Percentiles rank a stretch among this genome's conserved stretches.
These are phyloP conservation scores for Dusona sp. DNA, from an alignment of 2,888 invertebrate genomes.

Conservation along the genomic window DNA sequence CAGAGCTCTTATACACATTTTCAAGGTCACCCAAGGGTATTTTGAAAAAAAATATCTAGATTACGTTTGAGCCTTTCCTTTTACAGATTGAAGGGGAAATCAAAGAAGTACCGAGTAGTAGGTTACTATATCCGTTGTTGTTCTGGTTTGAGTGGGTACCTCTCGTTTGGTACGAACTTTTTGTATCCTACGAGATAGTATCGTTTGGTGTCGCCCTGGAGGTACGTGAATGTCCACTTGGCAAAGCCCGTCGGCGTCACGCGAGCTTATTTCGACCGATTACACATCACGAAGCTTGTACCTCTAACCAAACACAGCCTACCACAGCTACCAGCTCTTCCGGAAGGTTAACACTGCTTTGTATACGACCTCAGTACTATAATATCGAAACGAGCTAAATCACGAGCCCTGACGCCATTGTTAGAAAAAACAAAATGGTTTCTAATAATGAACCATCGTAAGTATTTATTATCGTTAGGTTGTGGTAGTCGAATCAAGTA, in stretches of 20 bases:
- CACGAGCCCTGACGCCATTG: not conserved
- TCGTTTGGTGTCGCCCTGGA: conserved; percentile 44
- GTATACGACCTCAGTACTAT: conserved; percentile 15
- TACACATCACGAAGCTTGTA: conserved; percentile 61
- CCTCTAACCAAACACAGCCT: conserved; percentile 43
- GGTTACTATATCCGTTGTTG: conserved; percentile 21
- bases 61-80: not conserved
- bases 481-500: not conserved
- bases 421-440: not conserved
- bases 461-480: not conserved
- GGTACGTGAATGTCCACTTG: conserved; percentile 62
- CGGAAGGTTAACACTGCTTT: conserved; percentile 49
- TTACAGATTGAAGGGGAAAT: not conserved
- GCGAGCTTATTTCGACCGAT: conserved; percentile 66
- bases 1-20: no score
- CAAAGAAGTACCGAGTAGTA: not conserved
- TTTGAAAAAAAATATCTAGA: not conserved
- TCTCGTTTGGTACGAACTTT: conserved; percentile 17
- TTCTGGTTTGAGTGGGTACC: conserved; percentile 2
- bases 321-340: conserved; percentile 47
- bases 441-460: not conserved
- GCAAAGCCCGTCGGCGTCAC: conserved; percentile 48
- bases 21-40: not conserved
- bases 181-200: conserved; percentile 24
- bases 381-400: conserved; percentile 21